Percentiles rank a stretch among this genome's conserved stretches.
Evolutionary conservation across 2,797 vertebrate species (phyloP).

Genomic region (Melanogrammus aeglefinus): DNA sequence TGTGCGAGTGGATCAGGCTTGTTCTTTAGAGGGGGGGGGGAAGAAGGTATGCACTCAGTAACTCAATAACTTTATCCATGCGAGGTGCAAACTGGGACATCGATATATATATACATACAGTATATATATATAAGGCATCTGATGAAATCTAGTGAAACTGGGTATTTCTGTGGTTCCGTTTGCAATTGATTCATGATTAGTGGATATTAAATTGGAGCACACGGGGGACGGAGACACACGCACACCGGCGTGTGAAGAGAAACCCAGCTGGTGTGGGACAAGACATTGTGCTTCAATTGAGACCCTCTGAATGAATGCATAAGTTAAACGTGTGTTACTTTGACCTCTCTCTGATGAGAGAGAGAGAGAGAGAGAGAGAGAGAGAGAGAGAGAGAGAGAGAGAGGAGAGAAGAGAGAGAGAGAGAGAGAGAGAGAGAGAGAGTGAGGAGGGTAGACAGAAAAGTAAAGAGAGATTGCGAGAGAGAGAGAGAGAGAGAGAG

Average conservation of each 20-base stretch:
- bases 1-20: conserved; percentile 21
- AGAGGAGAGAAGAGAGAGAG: no score
- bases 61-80: not conserved
- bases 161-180: not conserved
- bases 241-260: not conserved
- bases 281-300: not conserved
- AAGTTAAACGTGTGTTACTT: no score
- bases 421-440: no score
- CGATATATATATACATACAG: no score
- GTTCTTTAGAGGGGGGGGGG: not conserved
- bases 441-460: no score
- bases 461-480: no score
- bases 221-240: not conserved
- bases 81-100: not conserved
- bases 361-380: not conserved
- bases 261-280: not conserved
- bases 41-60: not conserved
- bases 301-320: no score
- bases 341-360: not conserved
- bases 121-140: not conserved
- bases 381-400: no score
- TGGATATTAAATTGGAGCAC: no score
- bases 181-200: not conserved
- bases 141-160: not conserved
- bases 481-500: no score